phyloP scores from a whole-genome alignment of 2,888 invertebrate genomes.

The Alloplasta piceator region DNA sequence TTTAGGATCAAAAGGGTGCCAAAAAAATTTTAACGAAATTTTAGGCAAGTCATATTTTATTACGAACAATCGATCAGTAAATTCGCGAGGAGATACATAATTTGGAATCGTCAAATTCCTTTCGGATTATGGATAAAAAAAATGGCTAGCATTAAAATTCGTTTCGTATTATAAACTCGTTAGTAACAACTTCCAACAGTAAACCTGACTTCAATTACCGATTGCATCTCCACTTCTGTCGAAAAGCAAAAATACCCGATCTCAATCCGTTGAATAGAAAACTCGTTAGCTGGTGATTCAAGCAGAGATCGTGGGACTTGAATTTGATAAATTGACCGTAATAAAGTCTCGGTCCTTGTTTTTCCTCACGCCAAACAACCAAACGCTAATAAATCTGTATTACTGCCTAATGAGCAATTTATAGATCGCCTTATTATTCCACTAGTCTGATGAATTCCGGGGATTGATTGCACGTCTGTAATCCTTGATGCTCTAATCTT shows the following conservation, averaged over 20 bases:
- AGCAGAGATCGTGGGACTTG: conserved; percentile 2
- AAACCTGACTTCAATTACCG: conserved; percentile 2
- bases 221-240: not conserved
- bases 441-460: not conserved
- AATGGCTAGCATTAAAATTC: conserved; percentile 13
- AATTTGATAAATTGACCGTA: conserved; percentile 29
- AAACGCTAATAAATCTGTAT: conserved; percentile 13
- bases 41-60: too few species aligned
- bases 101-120: too few species aligned
- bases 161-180: conserved; percentile 33
- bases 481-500: conserved; percentile 35
- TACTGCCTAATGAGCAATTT: not conserved
- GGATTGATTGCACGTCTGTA: not conserved
- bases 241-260: conserved; percentile 9
- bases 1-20: too few species aligned
- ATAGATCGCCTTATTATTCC: not conserved
- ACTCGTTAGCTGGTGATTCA: conserved; percentile 21
- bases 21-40: too few species aligned
- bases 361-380: conserved; percentile 17
- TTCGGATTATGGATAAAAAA: too few species aligned
- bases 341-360: conserved; percentile 8
- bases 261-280: conserved; percentile 22
- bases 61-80: too few species aligned
- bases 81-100: too few species aligned
- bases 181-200: not conserved